Evolutionary conservation across 2,888 invertebrate species (phyloP), one percentile per base, ranked within the genome.

Genomic region (Yponomeuta evonymella): DNA sequence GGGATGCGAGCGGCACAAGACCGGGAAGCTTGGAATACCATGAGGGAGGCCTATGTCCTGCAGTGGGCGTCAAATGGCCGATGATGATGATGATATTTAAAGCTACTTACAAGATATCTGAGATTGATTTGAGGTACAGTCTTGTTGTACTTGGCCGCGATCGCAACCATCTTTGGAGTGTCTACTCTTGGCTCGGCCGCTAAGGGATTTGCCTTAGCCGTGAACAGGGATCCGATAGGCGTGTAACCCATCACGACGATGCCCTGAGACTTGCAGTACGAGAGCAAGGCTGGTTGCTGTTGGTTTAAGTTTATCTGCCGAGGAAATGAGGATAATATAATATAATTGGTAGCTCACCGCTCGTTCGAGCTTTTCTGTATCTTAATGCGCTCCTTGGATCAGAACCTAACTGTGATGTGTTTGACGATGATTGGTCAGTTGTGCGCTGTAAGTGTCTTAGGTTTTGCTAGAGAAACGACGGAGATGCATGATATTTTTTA

Each of bases 231-330:
- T 2, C 96, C 97, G 72, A 97, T 91, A 0, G 97, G 96, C 63
- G 95, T 95, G 84, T 96, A 97, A 0, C 91, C 96, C 80, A 93
- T 95, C 75, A 97, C 84, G 0, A 89, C 85, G 67, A 98, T 95
- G 68, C 89, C 90, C 62, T 94, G 92, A 8, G 93, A 82, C 70
- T 93, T 93, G 83, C 97, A 96, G 79, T 94, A 96, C 1, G 94
- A 85, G 0, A 95, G 94, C 36, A 97, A 82, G 62, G 94, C 93
- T 58, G 94, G 94, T 78, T 97, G 96, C 75, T 95, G 95, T 2
- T 96, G 88, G 76, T 95, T 95, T 1, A 96, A 93, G 78, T 96
- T 90, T 0, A 89, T 66, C 90, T 90, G 79, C 8, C 12, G 33
- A 23, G 62, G n/a, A 15, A 23, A 62, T 15, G n/a, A 23, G n/a